Conservation (phyloP, 2,888 invertebrate species). For the Cataglyphis rosenhaueri region DNA sequence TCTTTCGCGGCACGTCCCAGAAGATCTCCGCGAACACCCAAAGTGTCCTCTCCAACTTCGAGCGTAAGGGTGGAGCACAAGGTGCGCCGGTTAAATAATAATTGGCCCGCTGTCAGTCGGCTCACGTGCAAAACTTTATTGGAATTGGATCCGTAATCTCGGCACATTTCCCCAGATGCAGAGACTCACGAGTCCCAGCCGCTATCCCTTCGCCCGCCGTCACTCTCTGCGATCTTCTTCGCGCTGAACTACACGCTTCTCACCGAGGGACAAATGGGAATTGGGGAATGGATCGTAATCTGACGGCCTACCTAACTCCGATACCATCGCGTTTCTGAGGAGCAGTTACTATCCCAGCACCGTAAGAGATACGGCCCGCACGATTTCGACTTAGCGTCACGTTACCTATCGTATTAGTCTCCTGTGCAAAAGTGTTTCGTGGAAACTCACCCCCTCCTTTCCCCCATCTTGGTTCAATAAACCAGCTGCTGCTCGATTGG, state of each 20-base stretch:
- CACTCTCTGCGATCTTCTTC: conserved; percentile 43
- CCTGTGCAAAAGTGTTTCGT: conserved; percentile 47
- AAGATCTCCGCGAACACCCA: conserved; percentile 58
- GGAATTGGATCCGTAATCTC: conserved; percentile 84
- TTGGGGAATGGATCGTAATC: conserved; percentile 81
- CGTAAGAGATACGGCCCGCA: conserved; percentile 57
- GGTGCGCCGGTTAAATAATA: conserved; percentile 79
- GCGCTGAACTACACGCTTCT: conserved; percentile 50
- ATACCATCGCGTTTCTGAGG: conserved; percentile 70
- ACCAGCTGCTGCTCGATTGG: conserved; percentile 57
- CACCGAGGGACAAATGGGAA: conserved; percentile 76
- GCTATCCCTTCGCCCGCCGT: conserved; percentile 29
- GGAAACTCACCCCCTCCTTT: background rate
- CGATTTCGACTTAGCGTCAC: conserved; percentile 78
- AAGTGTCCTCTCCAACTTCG: conserved; percentile 60
- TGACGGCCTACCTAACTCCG: conserved; percentile 78
- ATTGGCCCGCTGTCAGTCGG: conserved; percentile 80
- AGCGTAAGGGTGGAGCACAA: conserved; percentile 47
- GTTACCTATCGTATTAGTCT: conserved; percentile 80
- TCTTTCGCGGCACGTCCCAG: conserved; percentile 65
- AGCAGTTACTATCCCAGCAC: conserved; percentile 65
- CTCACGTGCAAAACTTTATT: conserved; percentile 84
- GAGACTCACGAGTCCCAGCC: conserved; percentile 56
- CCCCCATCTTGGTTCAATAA: conserved; percentile 47
- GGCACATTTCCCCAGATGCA: conserved; percentile 82